A percentile compares a stretch with the other conserved stretches of the same genome.
These are phyloP conservation scores for Myripristis murdjan DNA, from an alignment of 2,797 vertebrate species.

Conservation along the genomic window DNA sequence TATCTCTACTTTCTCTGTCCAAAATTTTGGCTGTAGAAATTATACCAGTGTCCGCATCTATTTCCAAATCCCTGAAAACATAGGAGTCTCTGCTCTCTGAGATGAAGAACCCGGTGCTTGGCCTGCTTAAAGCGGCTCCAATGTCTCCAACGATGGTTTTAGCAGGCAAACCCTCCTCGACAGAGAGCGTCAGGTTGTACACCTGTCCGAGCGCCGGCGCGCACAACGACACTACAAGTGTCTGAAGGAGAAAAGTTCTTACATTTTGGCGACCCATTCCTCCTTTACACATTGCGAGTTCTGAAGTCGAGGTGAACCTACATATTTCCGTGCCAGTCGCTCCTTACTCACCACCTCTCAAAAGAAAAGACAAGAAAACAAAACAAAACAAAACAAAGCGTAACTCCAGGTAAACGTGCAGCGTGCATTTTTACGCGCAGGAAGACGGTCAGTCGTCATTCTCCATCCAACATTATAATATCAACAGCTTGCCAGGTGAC, in stretches of 20 bases:
- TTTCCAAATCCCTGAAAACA: constrained; percentile 91
- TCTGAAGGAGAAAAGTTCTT: constrained; percentile 26
- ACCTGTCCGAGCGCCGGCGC: constrained; percentile 79
- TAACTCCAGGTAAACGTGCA: constrained; percentile 3
- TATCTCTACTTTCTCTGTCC: constrained; percentile 90
- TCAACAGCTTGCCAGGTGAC: not conserved
- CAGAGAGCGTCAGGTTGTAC: constrained; percentile 88
- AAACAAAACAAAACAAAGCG: no score
- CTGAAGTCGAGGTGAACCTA: constrained; percentile 11
- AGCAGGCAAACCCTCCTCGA: constrained; percentile 92
- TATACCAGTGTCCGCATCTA: constrained; percentile 91
- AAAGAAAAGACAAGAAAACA: not conserved
- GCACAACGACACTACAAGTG: constrained; percentile 61
- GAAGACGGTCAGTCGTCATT: constrained; percentile 11
- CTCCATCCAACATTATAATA: constrained; percentile 11
- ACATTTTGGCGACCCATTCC: constrained; percentile 49
- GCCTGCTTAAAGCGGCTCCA: constrained; percentile 83
- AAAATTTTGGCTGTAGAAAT: constrained; percentile 90
- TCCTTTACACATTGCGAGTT: constrained; percentile 27
- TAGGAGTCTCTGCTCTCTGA: constrained; percentile 92
- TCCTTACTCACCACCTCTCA: constrained; percentile 15
- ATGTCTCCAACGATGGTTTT: constrained; percentile 92
- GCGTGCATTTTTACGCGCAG: constrained; percentile 27
- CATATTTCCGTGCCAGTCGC: constrained; percentile 34
- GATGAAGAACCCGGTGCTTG: constrained; percentile 90